Conservation (phyloP, 2,113 vertebrate species). For the Megalops atlanticus region DNA sequence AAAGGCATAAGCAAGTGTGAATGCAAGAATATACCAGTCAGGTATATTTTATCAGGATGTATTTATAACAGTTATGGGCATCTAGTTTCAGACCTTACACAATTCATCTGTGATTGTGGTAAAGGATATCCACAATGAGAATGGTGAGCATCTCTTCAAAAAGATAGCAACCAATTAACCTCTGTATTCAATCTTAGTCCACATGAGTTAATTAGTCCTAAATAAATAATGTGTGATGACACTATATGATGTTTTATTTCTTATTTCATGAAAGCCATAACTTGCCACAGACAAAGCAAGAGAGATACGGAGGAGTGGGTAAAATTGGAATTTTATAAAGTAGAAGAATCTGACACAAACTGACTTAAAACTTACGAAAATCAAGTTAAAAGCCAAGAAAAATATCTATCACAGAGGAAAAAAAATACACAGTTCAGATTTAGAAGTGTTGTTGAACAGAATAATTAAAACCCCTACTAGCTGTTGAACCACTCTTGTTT, state of each 20-base stretch:
- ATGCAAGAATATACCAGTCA: no score
- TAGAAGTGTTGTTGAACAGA: constrained; percentile 42
- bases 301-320: constrained; percentile 54
- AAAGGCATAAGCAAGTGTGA: no score
- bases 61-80: no score
- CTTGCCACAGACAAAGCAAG: constrained; percentile 64
- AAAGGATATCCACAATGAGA: neutral
- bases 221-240: constrained; percentile 73
- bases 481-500: constrained; percentile 68
- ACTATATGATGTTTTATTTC: constrained; percentile 72
- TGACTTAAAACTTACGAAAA: constrained; percentile 26
- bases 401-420: constrained; percentile 23
- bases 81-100: no score
- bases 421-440: constrained; percentile 27
- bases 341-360: constrained; percentile 40
- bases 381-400: constrained; percentile 31
- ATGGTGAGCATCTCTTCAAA: neutral
- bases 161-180: constrained; percentile 36
- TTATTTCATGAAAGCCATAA: constrained; percentile 70
- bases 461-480: constrained; percentile 44
- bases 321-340: constrained; percentile 42
- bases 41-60: no score
- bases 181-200: constrained; percentile 68
- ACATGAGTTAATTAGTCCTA: constrained; percentile 73
- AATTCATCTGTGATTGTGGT: neutral